Conservation (phyloP, 2,113 vertebrate genomes). For the Gavia stellata region DNA sequence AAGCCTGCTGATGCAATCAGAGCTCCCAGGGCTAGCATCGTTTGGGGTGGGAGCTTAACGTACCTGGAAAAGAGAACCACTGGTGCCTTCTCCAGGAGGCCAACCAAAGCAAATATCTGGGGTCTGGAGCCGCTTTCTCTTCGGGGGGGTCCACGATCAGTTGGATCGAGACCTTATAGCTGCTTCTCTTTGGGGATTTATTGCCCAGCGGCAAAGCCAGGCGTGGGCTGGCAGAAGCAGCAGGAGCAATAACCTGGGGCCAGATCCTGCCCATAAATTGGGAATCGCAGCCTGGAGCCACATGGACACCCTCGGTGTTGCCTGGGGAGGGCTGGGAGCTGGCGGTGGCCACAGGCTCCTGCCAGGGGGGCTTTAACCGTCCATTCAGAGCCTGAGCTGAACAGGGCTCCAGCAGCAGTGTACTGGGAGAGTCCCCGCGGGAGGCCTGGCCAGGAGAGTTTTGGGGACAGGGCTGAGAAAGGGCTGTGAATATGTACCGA, state of each 20-base stretch:
- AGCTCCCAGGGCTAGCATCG: neutral
- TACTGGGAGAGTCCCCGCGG: neutral
- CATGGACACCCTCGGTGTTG: rapidly evolving
- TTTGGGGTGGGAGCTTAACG: rapidly evolving
- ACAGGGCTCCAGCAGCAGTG: neutral
- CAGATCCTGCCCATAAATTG: neutral
- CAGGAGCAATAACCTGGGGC: neutral
- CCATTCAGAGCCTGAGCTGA: neutral
- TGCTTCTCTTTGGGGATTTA: neutral
- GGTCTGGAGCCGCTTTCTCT: neutral
- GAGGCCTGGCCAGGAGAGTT: neutral
- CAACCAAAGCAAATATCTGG: neutral
- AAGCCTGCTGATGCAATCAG: neutral
- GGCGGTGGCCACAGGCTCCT: neutral
- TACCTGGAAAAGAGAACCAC: neutral
- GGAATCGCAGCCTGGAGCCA: neutral
- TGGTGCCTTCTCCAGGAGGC: neutral
- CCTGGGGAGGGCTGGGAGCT: neutral
- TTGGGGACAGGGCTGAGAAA: neutral
- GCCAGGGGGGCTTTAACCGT: neutral
- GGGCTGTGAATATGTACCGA: neutral
- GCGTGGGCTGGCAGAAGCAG: neutral
- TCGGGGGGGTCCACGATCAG: neutral
- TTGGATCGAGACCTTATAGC: neutral
- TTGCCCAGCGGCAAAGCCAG: neutral